These are phyloP conservation scores for Drosophila pallidifrons DNA, from an alignment of 1,140 invertebrate genomes.

Conservation along the genomic window DNA sequence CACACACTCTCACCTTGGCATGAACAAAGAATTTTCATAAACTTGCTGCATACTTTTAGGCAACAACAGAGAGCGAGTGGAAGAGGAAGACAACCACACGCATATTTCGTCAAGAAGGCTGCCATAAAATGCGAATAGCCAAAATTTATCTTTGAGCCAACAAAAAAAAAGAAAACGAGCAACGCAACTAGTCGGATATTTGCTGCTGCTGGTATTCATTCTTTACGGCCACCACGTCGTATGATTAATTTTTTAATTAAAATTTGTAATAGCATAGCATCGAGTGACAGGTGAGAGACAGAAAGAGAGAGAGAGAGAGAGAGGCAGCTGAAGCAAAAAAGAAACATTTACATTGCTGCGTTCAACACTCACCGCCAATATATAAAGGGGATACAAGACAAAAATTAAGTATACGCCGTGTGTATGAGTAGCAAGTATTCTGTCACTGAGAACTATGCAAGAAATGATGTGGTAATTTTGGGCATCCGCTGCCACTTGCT, in stretches of 20 bases:
- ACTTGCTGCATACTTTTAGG: slow-evolving; percentile 70
- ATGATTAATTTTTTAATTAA: slow-evolving; percentile 82
- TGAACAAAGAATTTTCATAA: slow-evolving; percentile 80
- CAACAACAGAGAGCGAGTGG: slow-evolving; percentile 22
- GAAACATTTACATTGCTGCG: slow-evolving; percentile 18
- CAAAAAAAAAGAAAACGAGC: not conserved
- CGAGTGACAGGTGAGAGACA: not conserved
- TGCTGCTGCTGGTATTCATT: slow-evolving; percentile 2
- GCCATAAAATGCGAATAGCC: slow-evolving; percentile 59
- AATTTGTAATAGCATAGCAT: slow-evolving; percentile 50
- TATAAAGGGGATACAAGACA: not conserved
- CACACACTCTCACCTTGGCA: slow-evolving; percentile 45
- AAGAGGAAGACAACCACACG: slow-evolving; percentile 53
- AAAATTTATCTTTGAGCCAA: slow-evolving; percentile 67
- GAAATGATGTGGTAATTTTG: slow-evolving; percentile 4
- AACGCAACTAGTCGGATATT: slow-evolving; percentile 27
- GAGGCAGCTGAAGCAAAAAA: not conserved
- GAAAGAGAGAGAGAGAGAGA: not conserved
- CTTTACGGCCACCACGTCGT: slow-evolving; percentile 19
- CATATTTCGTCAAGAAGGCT: slow-evolving; percentile 76
- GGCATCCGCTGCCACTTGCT: slow-evolving; percentile 1
- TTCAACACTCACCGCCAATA: slow-evolving; percentile 54
- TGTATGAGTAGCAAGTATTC: not conserved
- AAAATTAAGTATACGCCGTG: slow-evolving; percentile 28
- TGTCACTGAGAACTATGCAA: not conserved